Conservation (phyloP, 2,888 invertebrate species). For the Ormyrus rosae region DNA sequence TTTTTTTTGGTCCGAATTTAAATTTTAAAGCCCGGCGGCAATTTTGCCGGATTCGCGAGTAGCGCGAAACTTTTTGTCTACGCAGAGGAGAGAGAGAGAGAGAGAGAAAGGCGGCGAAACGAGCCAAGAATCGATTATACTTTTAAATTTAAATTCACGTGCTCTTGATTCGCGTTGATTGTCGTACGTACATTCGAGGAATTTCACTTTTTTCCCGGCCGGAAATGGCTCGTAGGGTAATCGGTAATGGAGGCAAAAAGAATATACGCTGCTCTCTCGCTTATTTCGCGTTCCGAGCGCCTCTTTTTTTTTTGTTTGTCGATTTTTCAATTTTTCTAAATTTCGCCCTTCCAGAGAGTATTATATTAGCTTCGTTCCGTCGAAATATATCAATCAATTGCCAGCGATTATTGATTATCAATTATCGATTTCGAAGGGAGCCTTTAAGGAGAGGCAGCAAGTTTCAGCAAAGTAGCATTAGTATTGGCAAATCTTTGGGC, state of each 20-base stretch:
- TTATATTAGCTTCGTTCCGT: no score
- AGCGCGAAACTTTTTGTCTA: background rate
- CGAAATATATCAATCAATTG: no score
- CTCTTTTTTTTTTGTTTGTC: no score
- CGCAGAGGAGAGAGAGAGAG: background rate
- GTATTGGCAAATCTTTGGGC: conserved; percentile 40
- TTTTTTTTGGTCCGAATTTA: no score
- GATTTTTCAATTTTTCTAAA: no score
- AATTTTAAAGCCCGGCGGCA: no score
- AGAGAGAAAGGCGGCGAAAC: conserved; percentile 33
- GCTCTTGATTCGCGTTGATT: conserved; percentile 64
- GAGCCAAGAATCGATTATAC: conserved; percentile 65
- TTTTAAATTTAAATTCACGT: conserved; percentile 66
- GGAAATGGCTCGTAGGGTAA: conserved; percentile 52
- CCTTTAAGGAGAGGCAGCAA: background rate
- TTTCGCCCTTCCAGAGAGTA: no score
- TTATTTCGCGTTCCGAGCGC: no score
- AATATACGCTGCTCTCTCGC: conserved; percentile 47
- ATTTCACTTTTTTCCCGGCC: conserved; percentile 34
- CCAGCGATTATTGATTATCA: no score
- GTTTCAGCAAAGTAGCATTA: conserved; percentile 9
- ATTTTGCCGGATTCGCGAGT: no score
- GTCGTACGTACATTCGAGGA: conserved; percentile 46
- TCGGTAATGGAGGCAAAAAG: conserved; percentile 52
- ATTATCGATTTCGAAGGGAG: no score